Evolutionary conservation across 2,888 invertebrate species (phyloP).

Genomic region (Pantelozetes paolii): DNA sequence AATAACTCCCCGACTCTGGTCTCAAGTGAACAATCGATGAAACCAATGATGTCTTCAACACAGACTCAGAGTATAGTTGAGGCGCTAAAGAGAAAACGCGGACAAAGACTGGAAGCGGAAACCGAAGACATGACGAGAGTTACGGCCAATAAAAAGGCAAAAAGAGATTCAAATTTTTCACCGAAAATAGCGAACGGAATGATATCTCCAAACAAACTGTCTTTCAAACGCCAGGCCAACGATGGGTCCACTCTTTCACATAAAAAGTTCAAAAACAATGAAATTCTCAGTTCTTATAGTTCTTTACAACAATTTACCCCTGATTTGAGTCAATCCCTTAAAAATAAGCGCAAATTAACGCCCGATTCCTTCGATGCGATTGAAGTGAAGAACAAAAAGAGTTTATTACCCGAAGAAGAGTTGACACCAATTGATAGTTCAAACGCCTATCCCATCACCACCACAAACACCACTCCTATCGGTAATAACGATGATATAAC

Average conservation of each 20-base stretch:
- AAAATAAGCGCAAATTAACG: slow-evolving; percentile 31
- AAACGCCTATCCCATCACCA: neutral
- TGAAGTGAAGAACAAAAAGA: slow-evolving; percentile 4
- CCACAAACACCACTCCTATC: neutral
- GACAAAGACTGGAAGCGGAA: neutral
- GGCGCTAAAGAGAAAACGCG: slow-evolving; percentile 7
- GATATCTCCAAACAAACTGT: neutral
- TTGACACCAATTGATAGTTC: neutral
- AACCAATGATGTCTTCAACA: neutral
- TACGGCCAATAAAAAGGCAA: neutral
- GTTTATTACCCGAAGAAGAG: neutral
- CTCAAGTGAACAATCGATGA: neutral
- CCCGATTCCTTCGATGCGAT: neutral
- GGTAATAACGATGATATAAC: no score
- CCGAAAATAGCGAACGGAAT: slow-evolving; percentile 6
- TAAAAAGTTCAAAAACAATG: slow-evolving; percentile 37
- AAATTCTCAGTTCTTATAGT: slow-evolving; percentile 41
- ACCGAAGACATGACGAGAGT: neutral
- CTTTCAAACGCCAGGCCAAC: neutral
- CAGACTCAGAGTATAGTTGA: slow-evolving; percentile 2
- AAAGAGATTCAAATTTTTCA: slow-evolving; percentile 1
- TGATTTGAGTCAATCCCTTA: neutral
- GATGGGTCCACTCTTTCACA: neutral
- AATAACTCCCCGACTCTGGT: neutral
- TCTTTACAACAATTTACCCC: slow-evolving; percentile 19